A percentile compares a stretch with the other conserved stretches of the same genome.
Conservation (phyloP, 2,797 vertebrate species). For the Leontocebus nigricollis region DNA sequence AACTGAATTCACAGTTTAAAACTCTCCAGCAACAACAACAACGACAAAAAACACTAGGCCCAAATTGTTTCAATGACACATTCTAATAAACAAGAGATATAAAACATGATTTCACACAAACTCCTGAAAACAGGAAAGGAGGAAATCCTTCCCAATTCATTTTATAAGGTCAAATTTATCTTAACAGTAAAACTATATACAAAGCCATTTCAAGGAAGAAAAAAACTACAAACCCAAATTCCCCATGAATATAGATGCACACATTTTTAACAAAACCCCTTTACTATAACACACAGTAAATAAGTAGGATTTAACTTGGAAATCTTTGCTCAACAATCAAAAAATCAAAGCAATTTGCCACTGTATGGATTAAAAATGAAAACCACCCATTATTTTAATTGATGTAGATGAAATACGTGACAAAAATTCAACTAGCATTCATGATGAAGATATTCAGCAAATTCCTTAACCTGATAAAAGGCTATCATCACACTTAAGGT, state of each 20-base stretch:
- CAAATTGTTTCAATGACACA: background rate
- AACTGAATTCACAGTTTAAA: slow-evolving; percentile 13
- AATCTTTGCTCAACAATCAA: slow-evolving; percentile 3
- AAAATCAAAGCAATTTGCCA: slow-evolving; percentile 10
- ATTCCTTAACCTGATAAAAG: slow-evolving; percentile 8
- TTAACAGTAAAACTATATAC: background rate
- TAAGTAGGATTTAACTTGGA: slow-evolving; percentile 48
- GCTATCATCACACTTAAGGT: background rate
- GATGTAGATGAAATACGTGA: background rate
- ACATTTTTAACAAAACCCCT: slow-evolving; percentile 43
- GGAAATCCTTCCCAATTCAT: background rate
- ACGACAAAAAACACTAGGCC: background rate
- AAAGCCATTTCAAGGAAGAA: slow-evolving; percentile 19
- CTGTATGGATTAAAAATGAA: slow-evolving; percentile 5
- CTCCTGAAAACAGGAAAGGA: background rate
- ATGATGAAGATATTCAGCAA: background rate
- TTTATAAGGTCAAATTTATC: background rate
- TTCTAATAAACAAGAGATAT: background rate
- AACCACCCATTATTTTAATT: background rate
- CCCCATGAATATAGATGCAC: slow-evolving; percentile 8
- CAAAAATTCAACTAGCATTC: background rate
- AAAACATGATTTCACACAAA: slow-evolving; percentile 15
- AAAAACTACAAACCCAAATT: background rate
- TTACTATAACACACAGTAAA: slow-evolving; percentile 12
- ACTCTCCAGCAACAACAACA: background rate